These are phyloP conservation scores for Furcifer pardalis DNA, from an alignment of 2,797 vertebrate genomes.

Conservation along the genomic window DNA sequence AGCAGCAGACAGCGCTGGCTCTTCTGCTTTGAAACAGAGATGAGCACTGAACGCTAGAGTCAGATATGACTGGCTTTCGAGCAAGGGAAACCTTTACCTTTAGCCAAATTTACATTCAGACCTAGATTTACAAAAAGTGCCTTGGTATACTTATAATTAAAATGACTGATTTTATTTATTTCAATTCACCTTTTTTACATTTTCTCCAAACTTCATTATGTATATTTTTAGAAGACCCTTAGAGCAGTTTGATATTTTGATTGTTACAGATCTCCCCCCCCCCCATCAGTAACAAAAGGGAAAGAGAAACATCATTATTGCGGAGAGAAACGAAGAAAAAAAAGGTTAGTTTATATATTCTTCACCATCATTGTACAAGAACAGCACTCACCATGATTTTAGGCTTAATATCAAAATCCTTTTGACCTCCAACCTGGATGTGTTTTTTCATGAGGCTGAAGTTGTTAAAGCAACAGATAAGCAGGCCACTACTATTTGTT, in stretches of 20 bases:
- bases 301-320: neutral
- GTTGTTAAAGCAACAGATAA: constrained; percentile 95
- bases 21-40: too few species aligned
- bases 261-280: neutral
- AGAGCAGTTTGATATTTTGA: neutral
- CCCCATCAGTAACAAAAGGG: neutral
- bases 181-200: neutral
- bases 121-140: neutral
- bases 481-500: constrained; percentile 92
- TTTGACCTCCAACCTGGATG: constrained; percentile 91
- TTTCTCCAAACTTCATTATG: neutral
- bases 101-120: neutral
- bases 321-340: neutral
- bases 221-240: constrained; percentile 7
- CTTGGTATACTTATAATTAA: neutral
- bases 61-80: too few species aligned
- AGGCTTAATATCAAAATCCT: constrained; percentile 90
- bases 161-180: neutral
- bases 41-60: too few species aligned
- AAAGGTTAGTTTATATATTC: neutral
- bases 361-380: neutral
- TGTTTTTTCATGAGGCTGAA: constrained; percentile 99
- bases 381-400: constrained; percentile 87
- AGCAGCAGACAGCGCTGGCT: too few species aligned
- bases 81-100: too few species aligned